Conservation (phyloP, 2,797 vertebrate genomes). For the Neosalanx taihuensis region DNA sequence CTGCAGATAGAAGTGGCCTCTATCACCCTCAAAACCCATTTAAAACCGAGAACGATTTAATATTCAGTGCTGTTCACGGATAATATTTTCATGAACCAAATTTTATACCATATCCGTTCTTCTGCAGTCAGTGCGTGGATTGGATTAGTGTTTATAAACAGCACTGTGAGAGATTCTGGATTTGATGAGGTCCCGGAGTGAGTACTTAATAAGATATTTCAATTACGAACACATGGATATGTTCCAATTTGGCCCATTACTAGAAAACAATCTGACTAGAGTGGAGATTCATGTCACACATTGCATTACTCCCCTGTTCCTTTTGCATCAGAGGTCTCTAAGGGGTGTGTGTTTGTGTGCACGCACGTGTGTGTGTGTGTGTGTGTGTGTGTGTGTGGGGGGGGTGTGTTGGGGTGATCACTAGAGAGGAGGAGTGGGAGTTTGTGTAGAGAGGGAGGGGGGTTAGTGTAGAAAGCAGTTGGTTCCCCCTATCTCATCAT, state of each 20-base stretch:
- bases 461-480: neutral
- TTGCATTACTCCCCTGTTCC: no score
- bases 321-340: no score
- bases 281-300: no score
- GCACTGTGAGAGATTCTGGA: neutral
- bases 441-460: neutral
- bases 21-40: neutral
- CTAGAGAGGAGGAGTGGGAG: no score
- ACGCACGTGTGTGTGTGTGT: no score
- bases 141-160: neutral
- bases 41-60: neutral
- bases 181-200: neutral
- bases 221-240: neutral
- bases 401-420: no score
- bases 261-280: no score
- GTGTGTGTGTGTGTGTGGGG: no score
- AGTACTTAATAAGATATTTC: neutral
- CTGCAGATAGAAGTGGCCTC: neutral
- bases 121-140: neutral
- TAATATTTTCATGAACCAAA: neutral
- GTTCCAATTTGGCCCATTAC: no score
- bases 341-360: no score
- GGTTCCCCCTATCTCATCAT: constrained; percentile 15
- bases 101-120: neutral
- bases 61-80: neutral